Evolutionary conservation across 2,888 invertebrate genomes (phyloP).

Genomic region (Calliopum simillimum): DNA sequence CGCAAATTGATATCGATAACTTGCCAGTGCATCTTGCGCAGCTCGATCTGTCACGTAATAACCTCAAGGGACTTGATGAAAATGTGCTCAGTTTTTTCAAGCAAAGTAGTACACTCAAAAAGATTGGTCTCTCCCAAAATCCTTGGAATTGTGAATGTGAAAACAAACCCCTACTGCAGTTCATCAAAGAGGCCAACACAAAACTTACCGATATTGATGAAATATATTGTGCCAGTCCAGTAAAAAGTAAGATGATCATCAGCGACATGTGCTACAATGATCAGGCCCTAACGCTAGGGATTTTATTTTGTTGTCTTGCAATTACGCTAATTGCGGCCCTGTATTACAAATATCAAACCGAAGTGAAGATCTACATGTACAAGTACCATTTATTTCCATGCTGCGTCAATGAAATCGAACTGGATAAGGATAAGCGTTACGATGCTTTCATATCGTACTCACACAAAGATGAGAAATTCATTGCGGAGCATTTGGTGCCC

Average conservation of each 20-base stretch:
- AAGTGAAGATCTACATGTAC: conserved; percentile 78
- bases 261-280: conserved; percentile 53
- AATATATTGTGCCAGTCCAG: conserved; percentile 61
- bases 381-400: conserved; percentile 73
- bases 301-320: conserved; percentile 69
- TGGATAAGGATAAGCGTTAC: conserved; percentile 75
- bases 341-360: conserved; percentile 72
- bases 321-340: conserved; percentile 68
- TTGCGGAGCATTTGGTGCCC: conserved; percentile 74
- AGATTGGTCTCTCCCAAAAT: conserved; percentile 77
- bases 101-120: conserved; percentile 68
- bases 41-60: conserved; percentile 72
- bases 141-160: conserved; percentile 78
- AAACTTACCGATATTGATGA: conserved; percentile 57
- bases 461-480: conserved; percentile 79
- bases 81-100: conserved; percentile 66
- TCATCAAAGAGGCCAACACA: conserved; percentile 69
- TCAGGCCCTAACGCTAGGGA: conserved; percentile 63
- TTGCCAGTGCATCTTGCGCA: conserved; percentile 68
- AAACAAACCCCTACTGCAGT: conserved; percentile 71
- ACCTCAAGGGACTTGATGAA: conserved; percentile 68
- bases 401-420: conserved; percentile 76
- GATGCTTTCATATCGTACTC: conserved; percentile 88
- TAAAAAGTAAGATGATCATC: too few relatives aligned
- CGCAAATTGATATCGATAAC: conserved; percentile 61